A percentile compares a stretch with the other conserved stretches of the same genome.
Conservation (phyloP, 2,797 vertebrate genomes). For the Chiloscyllium punctatum region DNA sequence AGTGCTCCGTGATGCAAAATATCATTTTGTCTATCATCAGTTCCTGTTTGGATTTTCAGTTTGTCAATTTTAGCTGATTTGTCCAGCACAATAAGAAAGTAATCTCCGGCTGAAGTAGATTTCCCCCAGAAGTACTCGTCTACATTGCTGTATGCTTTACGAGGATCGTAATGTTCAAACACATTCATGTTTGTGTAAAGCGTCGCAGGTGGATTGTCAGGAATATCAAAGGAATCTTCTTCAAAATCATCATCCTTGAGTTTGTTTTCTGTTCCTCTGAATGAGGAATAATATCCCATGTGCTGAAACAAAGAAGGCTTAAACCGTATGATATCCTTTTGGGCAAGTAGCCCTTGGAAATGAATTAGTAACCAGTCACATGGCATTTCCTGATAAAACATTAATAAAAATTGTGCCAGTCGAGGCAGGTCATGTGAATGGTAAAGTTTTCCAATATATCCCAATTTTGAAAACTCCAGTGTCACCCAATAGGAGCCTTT, state of each 20-base stretch:
- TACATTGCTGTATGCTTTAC: constrained; percentile 86
- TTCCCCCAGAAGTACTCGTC: constrained; percentile 98
- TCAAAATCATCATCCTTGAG: constrained; percentile 96
- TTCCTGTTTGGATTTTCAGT: constrained; percentile 87
- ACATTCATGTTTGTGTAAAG: constrained; percentile 90
- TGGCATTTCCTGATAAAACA: constrained; percentile 99
- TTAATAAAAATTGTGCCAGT: constrained; percentile 88
- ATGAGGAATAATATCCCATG: constrained; percentile 98
- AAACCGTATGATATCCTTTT: constrained; percentile 94
- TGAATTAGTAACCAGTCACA: constrained; percentile 96
- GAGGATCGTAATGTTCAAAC: constrained; percentile 88
- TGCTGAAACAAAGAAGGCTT: constrained; percentile 97
- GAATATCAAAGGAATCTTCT: constrained; percentile 89
- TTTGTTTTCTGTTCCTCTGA: constrained; percentile 92
- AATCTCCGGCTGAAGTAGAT: constrained; percentile 79
- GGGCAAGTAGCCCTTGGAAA: constrained; percentile 83
- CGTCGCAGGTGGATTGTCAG: constrained; percentile 88
- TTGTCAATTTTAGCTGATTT: constrained; percentile 79
- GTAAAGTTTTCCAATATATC: constrained; percentile 96
- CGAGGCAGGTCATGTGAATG: constrained; percentile 88
- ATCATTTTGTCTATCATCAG: constrained; percentile 88
- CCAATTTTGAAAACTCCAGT: constrained; percentile 96
- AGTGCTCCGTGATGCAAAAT: constrained; percentile 83
- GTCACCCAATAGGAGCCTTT: constrained; percentile 96
- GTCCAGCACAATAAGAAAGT: constrained; percentile 82